Base-by-base conservation (phyloP, 2,888 invertebrate species). In the Ectemnius cavifrons region DNA sequence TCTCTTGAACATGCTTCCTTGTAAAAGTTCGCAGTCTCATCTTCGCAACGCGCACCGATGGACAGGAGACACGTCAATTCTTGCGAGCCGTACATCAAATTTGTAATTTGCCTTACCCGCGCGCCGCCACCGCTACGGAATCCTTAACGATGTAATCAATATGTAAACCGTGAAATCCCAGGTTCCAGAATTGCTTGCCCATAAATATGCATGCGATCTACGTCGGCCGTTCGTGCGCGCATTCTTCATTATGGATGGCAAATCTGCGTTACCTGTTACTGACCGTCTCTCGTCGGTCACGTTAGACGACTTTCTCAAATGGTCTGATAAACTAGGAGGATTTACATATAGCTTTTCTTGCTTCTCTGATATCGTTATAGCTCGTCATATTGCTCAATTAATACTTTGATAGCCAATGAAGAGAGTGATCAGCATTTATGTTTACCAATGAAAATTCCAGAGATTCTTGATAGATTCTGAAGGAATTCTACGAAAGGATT, bases 121-220 rank as follows among this genome's bases (percentile, higher is more conserved):
- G 68, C 46, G 20, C 1, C 20, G 20, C 20, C 20, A 1, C 20
- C 69, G 66, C 61, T 65, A 49, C 67, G 62, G 73, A 75, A 81
- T 85, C 83, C 81, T 87, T 85, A 85, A 86, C 83, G 82, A 80
- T 67, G 85, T 87, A 87, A 88, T 89, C 88, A 89, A 88, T 88
- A 86, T 85, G 85, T 88, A 86, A 87, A 84, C 85, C 84, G 84
- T 84, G 83, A 84, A 85, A 86, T 80, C 82, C 72, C 56, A 71
- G 71, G 75, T 72, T 75, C 70, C 64, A 69, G 78, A 78, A 67
- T 77, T 69, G 77, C 79, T 78, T 16, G 52, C 81, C 83, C 77
- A 87, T 88, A 87, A 88, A 89, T 88, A 89, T 88, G 85, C 85
- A 88, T 86, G 84, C 80, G 76, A 84, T 81, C 82, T 82, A 84